Evolutionary conservation across 2,888 invertebrate species (phyloP).

Genomic region (Perdita meconis): DNA sequence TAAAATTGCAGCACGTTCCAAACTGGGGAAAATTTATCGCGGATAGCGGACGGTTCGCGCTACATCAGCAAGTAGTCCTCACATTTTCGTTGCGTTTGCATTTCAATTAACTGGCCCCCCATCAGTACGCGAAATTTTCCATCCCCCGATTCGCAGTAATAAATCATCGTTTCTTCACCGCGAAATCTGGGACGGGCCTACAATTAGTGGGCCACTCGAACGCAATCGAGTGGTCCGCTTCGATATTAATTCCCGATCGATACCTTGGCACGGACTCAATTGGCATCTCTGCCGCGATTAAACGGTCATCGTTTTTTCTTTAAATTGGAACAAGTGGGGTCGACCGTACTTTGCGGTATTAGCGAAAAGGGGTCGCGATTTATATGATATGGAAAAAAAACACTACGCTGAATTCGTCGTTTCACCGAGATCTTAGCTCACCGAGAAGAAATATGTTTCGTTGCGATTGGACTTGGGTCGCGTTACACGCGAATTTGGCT

Average conservation of each 20-base stretch:
- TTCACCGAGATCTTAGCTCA: no score
- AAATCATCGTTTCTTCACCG: slow-evolving; percentile 35
- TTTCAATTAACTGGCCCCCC: slow-evolving; percentile 25
- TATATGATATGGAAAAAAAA: not conserved
- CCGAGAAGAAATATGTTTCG: no score
- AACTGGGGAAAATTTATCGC: slow-evolving; percentile 1
- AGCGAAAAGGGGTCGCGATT: not conserved
- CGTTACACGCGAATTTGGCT: no score
- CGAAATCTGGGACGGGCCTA: not conserved
- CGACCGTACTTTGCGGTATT: not conserved
- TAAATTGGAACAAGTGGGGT: not conserved
- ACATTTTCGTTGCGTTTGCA: not conserved
- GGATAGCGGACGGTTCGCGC: no score
- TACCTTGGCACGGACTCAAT: slow-evolving; percentile 7
- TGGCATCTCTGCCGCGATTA: slow-evolving; percentile 5
- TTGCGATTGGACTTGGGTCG: no score
- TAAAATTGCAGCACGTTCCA: not conserved
- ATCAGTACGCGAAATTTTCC: slow-evolving; percentile 4
- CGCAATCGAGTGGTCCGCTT: slow-evolving; percentile 28
- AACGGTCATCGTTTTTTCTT: slow-evolving; percentile 4
- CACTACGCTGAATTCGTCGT: no score
- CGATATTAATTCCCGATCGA: slow-evolving; percentile 46
- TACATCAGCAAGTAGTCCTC: no score
- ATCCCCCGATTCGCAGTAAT: not conserved
- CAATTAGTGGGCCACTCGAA: slow-evolving; percentile 33